Base-by-base conservation (phyloP, 1,140 invertebrate species). In the Drosophila tsacasi region DNA sequence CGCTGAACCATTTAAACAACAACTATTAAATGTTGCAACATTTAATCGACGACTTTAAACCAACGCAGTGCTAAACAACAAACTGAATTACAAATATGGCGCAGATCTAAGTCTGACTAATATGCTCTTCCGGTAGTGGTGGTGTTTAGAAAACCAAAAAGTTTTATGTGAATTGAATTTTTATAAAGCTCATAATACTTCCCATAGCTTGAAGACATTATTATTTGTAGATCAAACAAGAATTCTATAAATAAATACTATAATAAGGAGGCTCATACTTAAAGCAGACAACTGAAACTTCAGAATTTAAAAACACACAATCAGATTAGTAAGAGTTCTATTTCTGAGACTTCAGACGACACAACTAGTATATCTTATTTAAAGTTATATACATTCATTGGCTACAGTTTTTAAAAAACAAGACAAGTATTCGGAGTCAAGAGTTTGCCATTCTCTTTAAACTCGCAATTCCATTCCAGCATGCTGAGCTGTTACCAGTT, bases 1-100 rank as follows among this genome's bases (percentile, higher is more conserved):
- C 83, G 65, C 57, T 80, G 80, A 87, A 87, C 84, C 83, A 83
- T 87, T 89, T 62, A 87, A 81, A 89, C 30, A 32, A 52, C 67
- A 72, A 68, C 81, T 66, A 87, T 87, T 89, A 89, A 83, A 87
- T 71, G 84, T 72, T 67, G 68, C 37, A 65, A 64, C 44, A 66
- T 42, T 81, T 79, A 79, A 63, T 80, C 76, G 68, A 50, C 35
- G 52, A 50, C 61, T 64, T 65, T 65, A 44, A 55, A 23, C 15
- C 37, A 17, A 21, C n/a, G 21, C 1, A 52, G 17, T 7, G 2
- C 10, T 6, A 7, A 3, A 21, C 30, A 19, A 15, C 23, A 0
- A 25, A 49, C 8, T 10, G 17, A 2, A 4, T 25, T 23, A 0
- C 25, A 19, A n/a, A n/a, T 50, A 27, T 21, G n/a, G 8, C 12